These are phyloP conservation scores for Taxidea taxus DNA, from an alignment of 2,113 vertebrate species.

Conservation along the genomic window DNA sequence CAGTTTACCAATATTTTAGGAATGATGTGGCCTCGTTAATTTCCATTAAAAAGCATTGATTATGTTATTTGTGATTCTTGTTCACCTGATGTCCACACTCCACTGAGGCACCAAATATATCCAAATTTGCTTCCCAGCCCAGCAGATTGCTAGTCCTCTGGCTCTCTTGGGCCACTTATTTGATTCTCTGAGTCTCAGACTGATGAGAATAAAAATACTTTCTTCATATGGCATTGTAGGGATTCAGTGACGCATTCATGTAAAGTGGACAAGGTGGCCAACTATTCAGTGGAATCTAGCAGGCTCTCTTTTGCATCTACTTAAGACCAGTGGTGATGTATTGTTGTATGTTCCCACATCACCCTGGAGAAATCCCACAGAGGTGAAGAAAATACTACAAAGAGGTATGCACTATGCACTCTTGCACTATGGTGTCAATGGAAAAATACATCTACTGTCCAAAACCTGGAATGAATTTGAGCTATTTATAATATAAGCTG, in stretches of 20 bases:
- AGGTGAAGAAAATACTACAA: not conserved
- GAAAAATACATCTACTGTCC: not conserved
- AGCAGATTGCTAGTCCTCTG: not conserved
- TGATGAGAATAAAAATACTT: not conserved
- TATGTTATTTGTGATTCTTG: not conserved
- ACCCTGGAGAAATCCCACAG: not conserved
- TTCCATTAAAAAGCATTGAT: not conserved
- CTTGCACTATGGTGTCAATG: not conserved
- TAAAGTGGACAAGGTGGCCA: not conserved
- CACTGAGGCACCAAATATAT: not conserved
- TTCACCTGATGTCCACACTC: not conserved
- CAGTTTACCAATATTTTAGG: constrained; percentile 41
- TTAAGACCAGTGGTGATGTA: not conserved
- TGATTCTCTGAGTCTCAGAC: not conserved
- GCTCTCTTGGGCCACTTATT: not conserved
- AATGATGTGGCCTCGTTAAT: not conserved
- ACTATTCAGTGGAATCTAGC: not conserved
- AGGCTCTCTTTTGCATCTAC: not conserved
- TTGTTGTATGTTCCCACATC: not conserved
- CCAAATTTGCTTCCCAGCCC: not conserved
- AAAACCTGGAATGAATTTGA: not conserved
- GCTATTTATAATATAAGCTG: not conserved
- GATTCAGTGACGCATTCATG: not conserved
- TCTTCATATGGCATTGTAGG: not conserved
- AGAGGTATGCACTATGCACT: not conserved